phyloP scores from a whole-genome alignment of 2,113 vertebrate species.

The Leptobrachium ailaonicum region DNA sequence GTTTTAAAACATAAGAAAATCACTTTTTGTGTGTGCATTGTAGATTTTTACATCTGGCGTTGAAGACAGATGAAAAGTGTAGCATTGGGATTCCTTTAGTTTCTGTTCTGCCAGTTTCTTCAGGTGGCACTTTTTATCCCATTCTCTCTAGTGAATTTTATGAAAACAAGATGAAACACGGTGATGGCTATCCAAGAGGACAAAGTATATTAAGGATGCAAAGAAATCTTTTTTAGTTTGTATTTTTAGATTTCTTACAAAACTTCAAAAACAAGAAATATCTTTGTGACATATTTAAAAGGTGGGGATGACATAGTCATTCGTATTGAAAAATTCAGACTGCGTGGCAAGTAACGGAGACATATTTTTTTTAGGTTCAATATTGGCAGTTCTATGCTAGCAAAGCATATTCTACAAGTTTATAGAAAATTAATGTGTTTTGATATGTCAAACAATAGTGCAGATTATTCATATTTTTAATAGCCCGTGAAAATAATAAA shows the following conservation, averaged over 20 bases:
- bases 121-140: constrained; percentile 43
- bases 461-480: too few species aligned
- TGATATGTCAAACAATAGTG: too few species aligned
- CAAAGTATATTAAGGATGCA: constrained; percentile 45
- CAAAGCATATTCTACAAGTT: too few species aligned
- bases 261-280: constrained; percentile 23
- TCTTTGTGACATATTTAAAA: constrained; percentile 12
- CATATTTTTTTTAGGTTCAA: too few species aligned
- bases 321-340: neutral
- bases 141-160: constrained; percentile 43
- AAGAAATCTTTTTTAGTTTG: constrained; percentile 31
- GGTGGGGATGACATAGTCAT: neutral
- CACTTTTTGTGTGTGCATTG: constrained; percentile 31
- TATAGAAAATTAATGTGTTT: too few species aligned
- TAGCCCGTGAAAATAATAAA: too few species aligned
- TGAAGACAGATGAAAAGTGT: constrained; percentile 43
- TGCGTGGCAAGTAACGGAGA: too few species aligned
- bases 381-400: too few species aligned
- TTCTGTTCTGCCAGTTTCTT: constrained; percentile 42
- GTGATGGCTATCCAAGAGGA: constrained; percentile 46
- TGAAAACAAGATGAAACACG: constrained; percentile 33
- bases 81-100: constrained; percentile 46
- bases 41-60: constrained; percentile 46
- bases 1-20: constrained; percentile 38
- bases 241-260: constrained; percentile 21